Evolutionary conservation across 1,140 invertebrate species (phyloP).

Genomic region (Archivesica marissinica): DNA sequence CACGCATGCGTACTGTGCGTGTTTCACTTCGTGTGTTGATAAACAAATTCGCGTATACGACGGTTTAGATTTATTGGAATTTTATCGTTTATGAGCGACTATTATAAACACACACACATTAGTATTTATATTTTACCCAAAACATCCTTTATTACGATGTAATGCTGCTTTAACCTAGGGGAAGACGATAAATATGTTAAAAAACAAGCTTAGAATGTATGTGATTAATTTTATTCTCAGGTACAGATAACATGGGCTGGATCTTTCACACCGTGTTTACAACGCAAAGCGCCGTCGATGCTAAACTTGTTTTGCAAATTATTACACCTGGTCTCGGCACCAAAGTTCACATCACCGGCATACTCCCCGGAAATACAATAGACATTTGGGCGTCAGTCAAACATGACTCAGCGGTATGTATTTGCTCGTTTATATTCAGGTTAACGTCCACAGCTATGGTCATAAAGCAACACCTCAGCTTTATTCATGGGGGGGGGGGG

Average conservation of each 20-base stretch:
- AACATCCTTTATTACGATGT: too few species aligned
- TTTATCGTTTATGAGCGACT: too few species aligned
- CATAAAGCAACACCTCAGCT: not conserved
- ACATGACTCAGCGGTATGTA: not conserved
- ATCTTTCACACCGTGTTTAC: slow-evolving; percentile 14
- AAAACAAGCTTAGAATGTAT: too few species aligned
- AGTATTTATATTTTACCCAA: too few species aligned
- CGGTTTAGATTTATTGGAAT: too few species aligned
- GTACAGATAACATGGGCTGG: not conserved
- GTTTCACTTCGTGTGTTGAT: too few species aligned
- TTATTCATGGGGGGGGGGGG: not conserved
- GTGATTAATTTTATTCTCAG: too few species aligned
- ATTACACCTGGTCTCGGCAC: not conserved
- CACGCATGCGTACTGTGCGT: too few species aligned
- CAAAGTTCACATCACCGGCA: slow-evolving; percentile 2
- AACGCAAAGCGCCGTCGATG: not conserved
- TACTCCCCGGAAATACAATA: not conserved
- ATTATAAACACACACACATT: too few species aligned
- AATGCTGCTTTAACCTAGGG: too few species aligned
- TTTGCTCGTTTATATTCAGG: not conserved
- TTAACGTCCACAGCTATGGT: not conserved
- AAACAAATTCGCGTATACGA: too few species aligned
- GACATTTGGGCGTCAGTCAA: slow-evolving; percentile 5
- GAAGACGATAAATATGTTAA: too few species aligned
- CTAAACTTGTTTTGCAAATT: not conserved